These are phyloP conservation scores for Raphicerus campestris DNA, from an alignment of 2,113 vertebrate species.

Conservation along the genomic window DNA sequence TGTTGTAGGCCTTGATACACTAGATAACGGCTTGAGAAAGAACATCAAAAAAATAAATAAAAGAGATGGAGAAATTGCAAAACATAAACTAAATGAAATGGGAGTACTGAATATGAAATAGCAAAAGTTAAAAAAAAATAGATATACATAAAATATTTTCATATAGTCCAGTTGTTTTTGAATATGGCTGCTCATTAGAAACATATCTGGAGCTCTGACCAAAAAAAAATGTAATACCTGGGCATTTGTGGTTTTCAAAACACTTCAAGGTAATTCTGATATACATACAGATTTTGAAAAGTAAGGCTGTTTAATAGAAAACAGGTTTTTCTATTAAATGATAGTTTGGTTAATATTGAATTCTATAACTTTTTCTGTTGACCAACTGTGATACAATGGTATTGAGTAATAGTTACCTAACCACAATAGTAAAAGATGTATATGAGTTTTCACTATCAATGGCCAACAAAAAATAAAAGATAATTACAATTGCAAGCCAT, in stretches of 20 bases:
- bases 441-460: not conserved
- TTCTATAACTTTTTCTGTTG: not conserved
- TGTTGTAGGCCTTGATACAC: not conserved
- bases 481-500: not conserved
- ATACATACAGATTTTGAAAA: not conserved
- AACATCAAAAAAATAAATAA: not conserved
- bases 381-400: not conserved
- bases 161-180: not conserved
- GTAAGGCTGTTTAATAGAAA: too few species aligned
- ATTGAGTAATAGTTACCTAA: not conserved
- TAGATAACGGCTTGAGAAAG: not conserved
- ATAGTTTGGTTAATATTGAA: not conserved
- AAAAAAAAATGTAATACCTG: not conserved
- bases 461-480: not conserved
- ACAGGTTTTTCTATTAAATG: not conserved
- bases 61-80: not conserved
- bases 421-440: not conserved
- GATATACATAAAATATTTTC: not conserved
- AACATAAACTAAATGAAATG: not conserved
- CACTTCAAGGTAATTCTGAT: not conserved
- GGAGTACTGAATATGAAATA: not conserved
- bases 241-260: not conserved
- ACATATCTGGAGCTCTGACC: not conserved
- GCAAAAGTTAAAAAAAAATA: not conserved
- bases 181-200: not conserved